These are phyloP conservation scores for Procambarus virginalis DNA, from an alignment of 1,140 invertebrate genomes.

Conservation along the genomic window DNA sequence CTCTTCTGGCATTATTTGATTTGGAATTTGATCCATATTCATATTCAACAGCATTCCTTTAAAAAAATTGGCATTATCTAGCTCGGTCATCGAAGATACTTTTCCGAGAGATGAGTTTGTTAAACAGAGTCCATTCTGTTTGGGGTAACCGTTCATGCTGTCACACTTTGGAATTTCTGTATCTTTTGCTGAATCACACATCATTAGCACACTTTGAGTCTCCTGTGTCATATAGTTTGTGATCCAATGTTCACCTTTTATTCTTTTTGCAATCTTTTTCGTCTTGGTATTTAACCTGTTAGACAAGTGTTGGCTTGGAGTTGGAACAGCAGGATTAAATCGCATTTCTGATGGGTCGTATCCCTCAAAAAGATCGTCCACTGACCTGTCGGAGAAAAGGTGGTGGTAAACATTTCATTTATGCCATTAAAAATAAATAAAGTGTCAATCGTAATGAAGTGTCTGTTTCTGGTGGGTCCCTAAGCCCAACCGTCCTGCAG, in stretches of 20 bases:
- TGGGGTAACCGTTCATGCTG: neutral
- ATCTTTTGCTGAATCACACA: neutral
- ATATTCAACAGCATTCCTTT: constrained; percentile 40
- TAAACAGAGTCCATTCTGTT: neutral
- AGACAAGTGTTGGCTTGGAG: constrained; percentile 15
- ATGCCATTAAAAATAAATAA: too few species aligned
- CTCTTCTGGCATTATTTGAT: neutral
- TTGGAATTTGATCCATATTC: constrained; percentile 8
- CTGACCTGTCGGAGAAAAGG: constrained; percentile 1
- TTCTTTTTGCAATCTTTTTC: neutral
- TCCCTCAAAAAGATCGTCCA: constrained; percentile 36
- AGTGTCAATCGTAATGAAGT: too few species aligned
- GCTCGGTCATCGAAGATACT: neutral
- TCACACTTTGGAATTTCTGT: neutral
- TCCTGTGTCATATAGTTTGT: constrained; percentile 38
- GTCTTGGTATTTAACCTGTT: neutral
- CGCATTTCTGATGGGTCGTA: constrained; percentile 50
- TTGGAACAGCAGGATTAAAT: constrained; percentile 51
- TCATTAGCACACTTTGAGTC: neutral
- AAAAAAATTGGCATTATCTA: constrained; percentile 7
- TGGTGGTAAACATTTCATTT: neutral
- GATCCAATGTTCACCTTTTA: neutral
- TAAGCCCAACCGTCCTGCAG: too few species aligned
- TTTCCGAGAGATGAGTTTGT: neutral
- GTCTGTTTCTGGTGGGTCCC: too few species aligned